phyloP scores from a whole-genome alignment of 2,113 vertebrate species.

The Dicaeum eximium region DNA sequence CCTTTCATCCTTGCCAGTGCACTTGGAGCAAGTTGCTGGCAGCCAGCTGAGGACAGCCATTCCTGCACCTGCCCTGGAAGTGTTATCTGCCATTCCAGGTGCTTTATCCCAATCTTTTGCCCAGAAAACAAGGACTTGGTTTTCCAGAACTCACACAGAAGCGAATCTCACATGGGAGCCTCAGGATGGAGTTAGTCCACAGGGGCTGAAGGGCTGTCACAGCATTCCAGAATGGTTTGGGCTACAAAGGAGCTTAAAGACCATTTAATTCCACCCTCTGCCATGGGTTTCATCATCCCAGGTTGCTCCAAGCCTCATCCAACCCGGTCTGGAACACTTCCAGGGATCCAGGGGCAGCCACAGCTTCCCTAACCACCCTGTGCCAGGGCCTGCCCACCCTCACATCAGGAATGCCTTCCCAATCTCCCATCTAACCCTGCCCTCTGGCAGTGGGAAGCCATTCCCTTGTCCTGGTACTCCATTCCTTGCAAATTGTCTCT shows the following conservation, averaged over 20 bases:
- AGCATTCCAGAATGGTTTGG: not conserved
- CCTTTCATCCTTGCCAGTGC: not conserved
- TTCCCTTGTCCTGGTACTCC: not conserved
- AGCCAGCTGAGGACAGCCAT: not conserved
- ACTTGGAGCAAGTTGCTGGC: not conserved
- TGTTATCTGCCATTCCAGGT: not conserved
- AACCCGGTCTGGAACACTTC: fast-evolving
- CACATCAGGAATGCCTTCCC: not conserved
- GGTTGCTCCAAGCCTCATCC: fast-evolving
- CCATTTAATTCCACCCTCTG: fast-evolving
- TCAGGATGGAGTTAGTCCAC: not conserved
- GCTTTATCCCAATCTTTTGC: not conserved
- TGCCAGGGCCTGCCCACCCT: fast-evolving
- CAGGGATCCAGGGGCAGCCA: not conserved
- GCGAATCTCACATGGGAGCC: not conserved
- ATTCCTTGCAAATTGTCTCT: not conserved
- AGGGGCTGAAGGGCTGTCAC: not conserved
- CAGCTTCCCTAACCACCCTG: not conserved
- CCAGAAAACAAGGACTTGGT: not conserved
- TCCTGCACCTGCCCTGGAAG: not conserved
- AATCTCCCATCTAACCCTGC: fast-evolving
- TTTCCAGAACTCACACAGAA: not conserved
- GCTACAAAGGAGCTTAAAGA: not conserved
- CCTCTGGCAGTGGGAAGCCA: not conserved
- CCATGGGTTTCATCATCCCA: not conserved